Base-by-base conservation (phyloP, 2,797 vertebrate genomes). In the Hoplostethus mediterraneus region DNA sequence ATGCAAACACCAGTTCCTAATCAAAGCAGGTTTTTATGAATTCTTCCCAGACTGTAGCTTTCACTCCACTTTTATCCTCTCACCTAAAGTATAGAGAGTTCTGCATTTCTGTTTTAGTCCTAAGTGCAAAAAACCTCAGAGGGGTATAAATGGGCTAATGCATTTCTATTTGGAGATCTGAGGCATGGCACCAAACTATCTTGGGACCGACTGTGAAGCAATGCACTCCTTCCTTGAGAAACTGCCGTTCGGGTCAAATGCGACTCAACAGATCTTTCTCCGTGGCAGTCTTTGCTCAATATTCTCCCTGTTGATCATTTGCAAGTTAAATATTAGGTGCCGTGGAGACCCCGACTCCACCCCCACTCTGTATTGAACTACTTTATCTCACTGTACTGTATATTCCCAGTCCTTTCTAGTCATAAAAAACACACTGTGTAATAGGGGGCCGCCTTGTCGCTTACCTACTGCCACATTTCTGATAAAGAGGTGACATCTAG, bases 301-400 rank as follows among this genome's bases (percentile, higher is more conserved):
- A 67, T 49, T 42, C n/a, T 16, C 14, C 28, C 57, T 63, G 42
- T 40, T 65, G 52, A 38, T 83, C 54, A 92, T 93, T 93, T 93
- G 90, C 90, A 88, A 89, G 89, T 90, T 81, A 93, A 93, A 93
- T 87, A 25, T 52, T 33, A 6, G 17, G 2, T 30, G 5, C 48
- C 10, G 21, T 38, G 48, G 17, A 0, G 5, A 54, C 9, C 38
- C 13, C 36, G 42, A 3, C 21, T 33, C 10, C 2, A 48, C 3
- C 47, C 67, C 21, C 52, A 51, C 40, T 36, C 17, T 21, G n/a
- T 51, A 8, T 51, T 51, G 4, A 8, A 10, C 13, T 14, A 11
- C 42, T 44, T 14, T 44, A 11, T 44, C 7, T 48, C 7, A 5
- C 45, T 48, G 7, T 36, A 6, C 33, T 42, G 11, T 12, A 42